Percentiles rank a stretch among this genome's conserved stretches.
These are phyloP conservation scores for Numenius phaeopus DNA, from an alignment of 2,797 vertebrate genomes.

Conservation along the genomic window DNA sequence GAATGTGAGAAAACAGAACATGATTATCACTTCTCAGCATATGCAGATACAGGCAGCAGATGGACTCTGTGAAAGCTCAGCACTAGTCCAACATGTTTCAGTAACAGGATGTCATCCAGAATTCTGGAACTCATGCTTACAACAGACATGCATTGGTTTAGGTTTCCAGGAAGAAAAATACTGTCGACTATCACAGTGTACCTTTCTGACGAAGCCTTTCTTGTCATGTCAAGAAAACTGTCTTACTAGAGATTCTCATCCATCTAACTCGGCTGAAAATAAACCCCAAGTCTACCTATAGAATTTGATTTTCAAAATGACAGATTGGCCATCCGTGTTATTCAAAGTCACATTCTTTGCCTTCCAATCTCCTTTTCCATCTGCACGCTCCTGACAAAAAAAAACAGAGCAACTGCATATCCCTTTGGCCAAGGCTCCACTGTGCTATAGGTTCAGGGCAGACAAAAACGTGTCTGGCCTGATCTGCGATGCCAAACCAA, in stretches of 20 bases:
- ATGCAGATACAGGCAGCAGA: not conserved
- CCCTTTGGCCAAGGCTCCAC: not conserved
- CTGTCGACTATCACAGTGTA: not conserved
- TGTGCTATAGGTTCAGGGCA: not conserved
- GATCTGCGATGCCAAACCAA: not conserved
- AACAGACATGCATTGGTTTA: not conserved
- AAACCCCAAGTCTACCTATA: not conserved
- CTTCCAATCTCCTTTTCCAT: not conserved
- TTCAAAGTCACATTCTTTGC: not conserved
- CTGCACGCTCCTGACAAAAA: not conserved
- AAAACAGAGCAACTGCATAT: not conserved
- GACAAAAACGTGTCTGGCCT: not conserved
- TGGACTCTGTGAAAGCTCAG: not conserved
- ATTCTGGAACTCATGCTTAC: not conserved
- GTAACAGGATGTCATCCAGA: not conserved
- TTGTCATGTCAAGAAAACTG: not conserved
- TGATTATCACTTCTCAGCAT: not conserved
- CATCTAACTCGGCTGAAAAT: not conserved
- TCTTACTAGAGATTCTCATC: not conserved
- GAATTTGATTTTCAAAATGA: not conserved
- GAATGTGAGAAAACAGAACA: conserved; percentile 2
- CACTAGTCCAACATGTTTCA: not conserved
- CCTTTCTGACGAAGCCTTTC: not conserved
- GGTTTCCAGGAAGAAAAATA: not conserved
- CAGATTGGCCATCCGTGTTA: not conserved